Conservation (phyloP, 2,797 vertebrate genomes). For the Decapterus maruadsi region DNA sequence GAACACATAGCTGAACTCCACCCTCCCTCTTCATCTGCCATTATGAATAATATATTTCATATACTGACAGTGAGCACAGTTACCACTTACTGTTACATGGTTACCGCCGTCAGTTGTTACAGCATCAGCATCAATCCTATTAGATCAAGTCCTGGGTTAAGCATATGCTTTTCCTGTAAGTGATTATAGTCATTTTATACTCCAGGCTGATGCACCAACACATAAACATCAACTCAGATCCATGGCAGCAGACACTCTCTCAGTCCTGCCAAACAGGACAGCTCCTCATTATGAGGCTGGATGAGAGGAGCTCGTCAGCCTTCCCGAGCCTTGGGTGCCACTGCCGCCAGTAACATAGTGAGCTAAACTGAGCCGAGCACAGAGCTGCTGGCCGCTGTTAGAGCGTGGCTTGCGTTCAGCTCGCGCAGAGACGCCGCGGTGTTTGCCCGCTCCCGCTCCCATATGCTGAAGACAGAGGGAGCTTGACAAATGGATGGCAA, state of each 20-base stretch:
- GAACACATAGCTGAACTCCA: background rate
- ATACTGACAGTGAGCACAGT: background rate
- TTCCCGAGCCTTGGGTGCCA: conserved; percentile 16
- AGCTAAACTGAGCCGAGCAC: conserved; percentile 6
- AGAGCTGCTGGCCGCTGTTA: conserved; percentile 19
- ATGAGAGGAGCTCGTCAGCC: background rate
- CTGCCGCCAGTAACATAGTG: background rate
- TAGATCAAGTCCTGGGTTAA: background rate
- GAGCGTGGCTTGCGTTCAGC: conserved; percentile 15
- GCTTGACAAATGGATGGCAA: conserved; percentile 49
- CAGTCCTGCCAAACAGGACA: conserved; percentile 20
- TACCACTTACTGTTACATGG: background rate
- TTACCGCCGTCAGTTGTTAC: background rate
- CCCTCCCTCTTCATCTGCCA: background rate
- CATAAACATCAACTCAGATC: conserved; percentile 5
- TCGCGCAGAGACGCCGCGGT: conserved; percentile 7
- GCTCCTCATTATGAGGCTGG: conserved; percentile 38
- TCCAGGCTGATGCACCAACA: conserved; percentile 2
- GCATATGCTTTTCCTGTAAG: background rate
- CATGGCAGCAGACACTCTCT: background rate
- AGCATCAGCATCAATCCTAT: background rate
- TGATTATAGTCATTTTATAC: background rate
- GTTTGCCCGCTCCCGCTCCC: conserved; percentile 19
- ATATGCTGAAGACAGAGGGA: conserved; percentile 51
- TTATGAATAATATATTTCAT: background rate